Evolutionary conservation across 2,888 invertebrate species (phyloP).

Genomic region (Acleris emargana): DNA sequence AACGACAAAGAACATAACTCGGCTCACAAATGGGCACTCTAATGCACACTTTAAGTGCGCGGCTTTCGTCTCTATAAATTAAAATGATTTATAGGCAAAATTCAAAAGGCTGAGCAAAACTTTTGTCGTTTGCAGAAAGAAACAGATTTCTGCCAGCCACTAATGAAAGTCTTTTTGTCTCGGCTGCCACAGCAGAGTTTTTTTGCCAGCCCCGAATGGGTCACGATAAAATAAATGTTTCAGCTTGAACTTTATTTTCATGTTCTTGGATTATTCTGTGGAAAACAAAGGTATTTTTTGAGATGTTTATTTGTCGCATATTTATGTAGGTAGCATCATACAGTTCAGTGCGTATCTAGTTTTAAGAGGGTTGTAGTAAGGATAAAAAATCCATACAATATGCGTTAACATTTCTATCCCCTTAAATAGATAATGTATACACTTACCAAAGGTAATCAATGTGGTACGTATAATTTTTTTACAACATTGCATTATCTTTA

Average conservation of each 20-base stretch:
- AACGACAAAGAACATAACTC: conserved; percentile 49
- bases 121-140: conserved; percentile 73
- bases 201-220: conserved; percentile 47
- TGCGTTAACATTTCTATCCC: too few species aligned
- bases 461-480: too few species aligned
- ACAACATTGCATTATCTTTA: too few species aligned
- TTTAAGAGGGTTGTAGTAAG: too few species aligned
- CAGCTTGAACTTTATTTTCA: conserved; percentile 50
- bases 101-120: conserved; percentile 64
- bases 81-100: conserved; percentile 75
- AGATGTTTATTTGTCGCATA: neutral
- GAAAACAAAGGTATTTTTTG: conserved; percentile 5
- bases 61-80: conserved; percentile 77
- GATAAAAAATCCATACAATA: too few species aligned
- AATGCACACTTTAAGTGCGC: conserved; percentile 59
- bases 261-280: conserved; percentile 36
- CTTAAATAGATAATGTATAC: too few species aligned
- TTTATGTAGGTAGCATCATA: neutral
- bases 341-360: too few species aligned
- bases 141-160: conserved; percentile 62
- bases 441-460: too few species aligned
- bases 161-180: conserved; percentile 68
- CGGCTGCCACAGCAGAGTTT: conserved; percentile 47
- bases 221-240: conserved; percentile 52
- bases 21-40: conserved; percentile 1